These are phyloP conservation scores for Echinarachnius parma DNA, from an alignment of 53 echinoderm and acorn worm species.

Conservation along the genomic window DNA sequence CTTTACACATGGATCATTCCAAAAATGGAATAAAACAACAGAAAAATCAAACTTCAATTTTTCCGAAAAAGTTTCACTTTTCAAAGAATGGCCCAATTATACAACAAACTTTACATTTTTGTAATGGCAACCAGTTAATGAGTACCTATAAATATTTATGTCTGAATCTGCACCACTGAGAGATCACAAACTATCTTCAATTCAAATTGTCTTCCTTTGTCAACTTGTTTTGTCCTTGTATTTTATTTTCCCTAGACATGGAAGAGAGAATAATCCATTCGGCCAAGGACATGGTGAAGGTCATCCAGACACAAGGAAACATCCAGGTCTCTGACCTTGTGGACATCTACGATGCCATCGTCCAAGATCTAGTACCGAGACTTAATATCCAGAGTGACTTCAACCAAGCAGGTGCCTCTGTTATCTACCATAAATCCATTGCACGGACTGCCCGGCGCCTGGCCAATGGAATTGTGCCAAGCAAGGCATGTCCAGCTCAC, in stretches of 20 bases:
- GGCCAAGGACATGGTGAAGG: conserved; percentile 35
- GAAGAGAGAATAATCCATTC: conserved; percentile 16
- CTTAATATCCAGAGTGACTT: conserved; percentile 21
- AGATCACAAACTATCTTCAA: too few species aligned
- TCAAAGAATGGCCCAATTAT: too few species aligned
- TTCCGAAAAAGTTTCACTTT: too few species aligned
- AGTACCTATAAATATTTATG: too few species aligned
- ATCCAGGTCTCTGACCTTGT: conserved; percentile 23
- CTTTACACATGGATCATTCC: too few species aligned
- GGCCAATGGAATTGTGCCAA: conserved; percentile 5
- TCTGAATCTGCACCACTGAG: too few species aligned
- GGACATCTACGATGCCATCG: conserved; percentile 31
- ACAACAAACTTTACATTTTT: too few species aligned
- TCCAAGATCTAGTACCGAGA: conserved; percentile 16
- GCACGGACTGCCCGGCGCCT: conserved; percentile 41
- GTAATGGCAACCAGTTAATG: too few species aligned
- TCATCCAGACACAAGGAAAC: not conserved
- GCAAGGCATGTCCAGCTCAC: conserved; percentile 45
- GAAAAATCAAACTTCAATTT: too few species aligned
- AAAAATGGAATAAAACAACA: too few species aligned
- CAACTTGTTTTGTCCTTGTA: not conserved
- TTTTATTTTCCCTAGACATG: conserved; percentile 35
- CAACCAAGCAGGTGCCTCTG: conserved; percentile 29
- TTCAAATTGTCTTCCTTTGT: too few species aligned
- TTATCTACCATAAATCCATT: conserved; percentile 56